A percentile compares a stretch with the other conserved stretches of the same genome.
Evolutionary conservation across 2,797 vertebrate genomes (phyloP).

Genomic region (Petrocephalus schoutedeni): DNA sequence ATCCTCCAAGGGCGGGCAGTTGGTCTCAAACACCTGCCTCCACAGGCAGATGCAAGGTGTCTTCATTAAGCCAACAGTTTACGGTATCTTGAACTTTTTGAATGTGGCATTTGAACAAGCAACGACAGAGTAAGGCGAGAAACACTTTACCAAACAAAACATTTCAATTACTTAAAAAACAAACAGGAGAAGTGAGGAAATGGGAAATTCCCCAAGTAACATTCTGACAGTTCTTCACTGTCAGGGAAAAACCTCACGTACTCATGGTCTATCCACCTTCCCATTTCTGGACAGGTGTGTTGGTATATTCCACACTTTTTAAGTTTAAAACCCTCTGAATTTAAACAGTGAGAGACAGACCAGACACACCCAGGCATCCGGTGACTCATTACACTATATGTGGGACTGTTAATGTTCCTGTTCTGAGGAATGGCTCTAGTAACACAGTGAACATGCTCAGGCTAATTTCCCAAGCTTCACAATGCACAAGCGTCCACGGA

Average conservation of each 20-base stretch:
- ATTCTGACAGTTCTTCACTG: not conserved
- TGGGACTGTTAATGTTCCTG: constrained; percentile 23
- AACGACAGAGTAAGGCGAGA: not conserved
- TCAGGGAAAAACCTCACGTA: not conserved
- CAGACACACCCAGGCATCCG: constrained; percentile 17
- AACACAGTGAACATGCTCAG: not conserved
- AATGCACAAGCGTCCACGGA: not conserved
- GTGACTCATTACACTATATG: constrained; percentile 26
- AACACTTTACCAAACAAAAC: not conserved
- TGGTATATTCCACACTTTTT: not conserved
- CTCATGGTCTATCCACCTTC: not conserved
- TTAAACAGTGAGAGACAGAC: not conserved
- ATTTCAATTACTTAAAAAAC: not conserved
- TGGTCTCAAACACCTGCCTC: constrained; percentile 29
- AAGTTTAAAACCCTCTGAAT: not conserved
- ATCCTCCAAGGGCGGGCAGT: constrained; percentile 24
- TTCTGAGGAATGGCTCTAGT: not conserved
- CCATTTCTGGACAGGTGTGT: not conserved
- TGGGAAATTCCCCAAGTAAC: not conserved
- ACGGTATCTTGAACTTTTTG: not conserved
- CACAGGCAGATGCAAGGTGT: not conserved
- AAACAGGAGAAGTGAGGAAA: not conserved
- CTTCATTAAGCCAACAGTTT: not conserved
- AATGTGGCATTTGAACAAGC: not conserved
- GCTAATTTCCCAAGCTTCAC: not conserved